These are phyloP conservation scores for Erythrocercus mccallii DNA, from an alignment of 2,113 vertebrate genomes.

Conservation along the genomic window DNA sequence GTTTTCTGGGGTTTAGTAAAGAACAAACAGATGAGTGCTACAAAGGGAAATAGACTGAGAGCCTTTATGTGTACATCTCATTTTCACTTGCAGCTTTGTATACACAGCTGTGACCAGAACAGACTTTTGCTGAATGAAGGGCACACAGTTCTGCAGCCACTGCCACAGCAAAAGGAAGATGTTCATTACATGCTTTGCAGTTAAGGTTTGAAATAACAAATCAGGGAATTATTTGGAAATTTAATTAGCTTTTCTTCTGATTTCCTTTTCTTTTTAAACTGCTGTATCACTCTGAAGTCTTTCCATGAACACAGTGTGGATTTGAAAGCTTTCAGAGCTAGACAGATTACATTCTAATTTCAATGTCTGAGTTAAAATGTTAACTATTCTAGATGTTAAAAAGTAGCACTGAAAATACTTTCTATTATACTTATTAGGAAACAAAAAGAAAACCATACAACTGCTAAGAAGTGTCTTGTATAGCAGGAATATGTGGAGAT, in stretches of 20 bases:
- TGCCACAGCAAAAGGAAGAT: background rate
- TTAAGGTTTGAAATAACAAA: background rate
- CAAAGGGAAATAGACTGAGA: conserved; percentile 38
- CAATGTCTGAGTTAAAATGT: background rate
- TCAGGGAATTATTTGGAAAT: background rate
- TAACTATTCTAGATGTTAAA: background rate
- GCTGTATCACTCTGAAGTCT: background rate
- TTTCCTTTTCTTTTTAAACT: background rate
- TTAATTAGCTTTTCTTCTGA: conserved; percentile 7
- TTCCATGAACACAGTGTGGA: background rate
- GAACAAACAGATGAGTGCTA: conserved; percentile 68
- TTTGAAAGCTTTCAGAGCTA: background rate
- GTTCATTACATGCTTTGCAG: background rate
- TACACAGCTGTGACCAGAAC: conserved; percentile 66
- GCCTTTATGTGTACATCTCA: conserved; percentile 45
- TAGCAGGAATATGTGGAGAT: background rate
- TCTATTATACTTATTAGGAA: background rate
- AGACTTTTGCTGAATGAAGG: background rate
- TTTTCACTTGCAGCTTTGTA: conserved; percentile 56
- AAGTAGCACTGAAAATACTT: background rate
- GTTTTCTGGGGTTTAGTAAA: conserved; percentile 66
- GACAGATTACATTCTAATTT: background rate
- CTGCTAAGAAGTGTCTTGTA: background rate
- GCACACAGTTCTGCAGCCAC: background rate
- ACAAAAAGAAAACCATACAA: background rate